These are phyloP conservation scores for Poecilia velifera DNA, from an alignment of 2,797 vertebrate genomes.

Conservation along the genomic window DNA sequence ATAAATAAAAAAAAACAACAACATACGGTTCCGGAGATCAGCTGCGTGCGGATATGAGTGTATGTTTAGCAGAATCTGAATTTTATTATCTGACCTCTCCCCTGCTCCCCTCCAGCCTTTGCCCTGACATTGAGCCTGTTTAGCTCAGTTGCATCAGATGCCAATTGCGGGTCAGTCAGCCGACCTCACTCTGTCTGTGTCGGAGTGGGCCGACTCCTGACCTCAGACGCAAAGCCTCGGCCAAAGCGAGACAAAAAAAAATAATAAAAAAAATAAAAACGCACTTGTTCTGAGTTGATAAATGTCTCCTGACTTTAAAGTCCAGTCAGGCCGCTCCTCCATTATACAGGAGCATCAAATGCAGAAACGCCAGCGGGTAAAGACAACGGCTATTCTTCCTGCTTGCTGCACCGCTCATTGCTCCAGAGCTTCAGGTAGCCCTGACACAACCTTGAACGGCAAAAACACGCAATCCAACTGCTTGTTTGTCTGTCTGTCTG, in stretches of 20 bases:
- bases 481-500: constrained; percentile 50
- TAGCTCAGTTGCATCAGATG: constrained; percentile 76
- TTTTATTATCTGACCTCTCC: constrained; percentile 54
- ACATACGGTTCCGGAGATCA: constrained; percentile 7
- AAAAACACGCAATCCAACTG: constrained; percentile 13
- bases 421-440: constrained; percentile 65
- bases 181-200: constrained; percentile 78
- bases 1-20: neutral
- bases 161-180: constrained; percentile 69
- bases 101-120: constrained; percentile 26
- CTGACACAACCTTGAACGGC: constrained; percentile 75
- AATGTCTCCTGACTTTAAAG: constrained; percentile 54
- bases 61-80: constrained; percentile 32
- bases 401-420: constrained; percentile 59
- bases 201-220: constrained; percentile 60
- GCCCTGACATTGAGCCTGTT: constrained; percentile 76
- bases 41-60: constrained; percentile 1
- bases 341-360: constrained; percentile 54
- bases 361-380: constrained; percentile 41
- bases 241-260: constrained; percentile 26
- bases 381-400: constrained; percentile 53
- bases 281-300: constrained; percentile 47
- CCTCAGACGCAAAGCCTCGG: constrained; percentile 29
- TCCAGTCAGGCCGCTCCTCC: constrained; percentile 53
- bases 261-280: neutral